Conservation (phyloP, 2,888 invertebrate species). For the Leptopilina drosophilae region DNA sequence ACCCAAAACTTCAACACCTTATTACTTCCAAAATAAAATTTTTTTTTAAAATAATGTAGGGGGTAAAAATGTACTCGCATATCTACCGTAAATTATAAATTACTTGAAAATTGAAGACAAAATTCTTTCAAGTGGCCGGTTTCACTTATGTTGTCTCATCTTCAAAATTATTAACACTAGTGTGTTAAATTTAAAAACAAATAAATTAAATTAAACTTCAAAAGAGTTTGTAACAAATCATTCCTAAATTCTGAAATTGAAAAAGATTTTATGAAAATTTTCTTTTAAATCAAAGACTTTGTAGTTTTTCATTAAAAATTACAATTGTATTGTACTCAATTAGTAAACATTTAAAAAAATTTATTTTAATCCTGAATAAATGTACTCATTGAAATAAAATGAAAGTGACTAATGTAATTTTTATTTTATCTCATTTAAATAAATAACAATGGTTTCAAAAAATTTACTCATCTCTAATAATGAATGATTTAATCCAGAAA, state of each 20-base stretch:
- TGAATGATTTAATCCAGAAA: constrained; percentile 19
- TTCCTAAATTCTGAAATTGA: neutral
- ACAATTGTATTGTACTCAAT: neutral
- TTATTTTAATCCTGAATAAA: neutral
- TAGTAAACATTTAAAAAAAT: constrained; percentile 18
- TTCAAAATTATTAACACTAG: no score
- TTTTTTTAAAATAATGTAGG: no score
- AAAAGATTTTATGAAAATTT: neutral
- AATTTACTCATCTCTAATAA: neutral
- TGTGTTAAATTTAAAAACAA: no score
- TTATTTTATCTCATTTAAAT: neutral
- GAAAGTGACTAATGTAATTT: neutral
- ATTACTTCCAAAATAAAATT: no score
- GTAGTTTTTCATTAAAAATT: constrained; percentile 5
- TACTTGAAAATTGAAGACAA: no score
- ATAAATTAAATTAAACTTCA: neutral
- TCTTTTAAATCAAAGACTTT: constrained; percentile 24
- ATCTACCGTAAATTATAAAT: no score
- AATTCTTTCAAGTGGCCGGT: no score
- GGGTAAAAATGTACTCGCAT: no score
- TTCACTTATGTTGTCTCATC: no score
- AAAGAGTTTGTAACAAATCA: constrained; percentile 7
- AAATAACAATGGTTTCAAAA: neutral
- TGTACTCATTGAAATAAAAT: neutral
- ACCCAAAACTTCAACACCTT: no score